These are phyloP conservation scores for Belonocnema kinseyi DNA, from an alignment of 1,140 invertebrate species.

Conservation along the genomic window DNA sequence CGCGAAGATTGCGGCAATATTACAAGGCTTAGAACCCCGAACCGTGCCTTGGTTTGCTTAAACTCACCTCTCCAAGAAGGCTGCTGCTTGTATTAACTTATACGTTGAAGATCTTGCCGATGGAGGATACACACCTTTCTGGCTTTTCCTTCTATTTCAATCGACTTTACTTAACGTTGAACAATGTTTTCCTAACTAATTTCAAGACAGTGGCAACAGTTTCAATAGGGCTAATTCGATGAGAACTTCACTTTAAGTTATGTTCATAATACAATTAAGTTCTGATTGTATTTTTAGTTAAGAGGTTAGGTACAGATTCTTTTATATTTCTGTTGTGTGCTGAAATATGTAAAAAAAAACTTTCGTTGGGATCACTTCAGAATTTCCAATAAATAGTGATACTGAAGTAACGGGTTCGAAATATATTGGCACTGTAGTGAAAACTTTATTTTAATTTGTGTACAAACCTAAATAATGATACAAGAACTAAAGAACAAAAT, in stretches of 20 bases:
- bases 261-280: not conserved
- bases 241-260: not conserved
- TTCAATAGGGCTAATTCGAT: not conserved
- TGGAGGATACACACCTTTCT: not conserved
- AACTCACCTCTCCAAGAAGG: not conserved
- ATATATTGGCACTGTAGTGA: too few species aligned
- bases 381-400: too few species aligned
- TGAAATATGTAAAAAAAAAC: too few species aligned
- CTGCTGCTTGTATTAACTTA: slow-evolving; percentile 18
- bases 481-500: too few species aligned
- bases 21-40: slow-evolving; percentile 15
- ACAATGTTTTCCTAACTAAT: slow-evolving; percentile 12
- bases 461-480: too few species aligned
- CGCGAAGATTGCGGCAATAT: slow-evolving; percentile 28
- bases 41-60: slow-evolving; percentile 2
- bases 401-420: too few species aligned
- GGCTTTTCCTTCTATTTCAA: not conserved
- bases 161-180: not conserved
- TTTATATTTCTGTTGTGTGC: too few species aligned
- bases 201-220: not conserved
- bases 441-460: too few species aligned
- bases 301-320: too few species aligned
- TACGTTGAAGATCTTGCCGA: not conserved
- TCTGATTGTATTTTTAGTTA: not conserved
- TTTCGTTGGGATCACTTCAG: too few species aligned